Percentiles rank a stretch among this genome's conserved stretches.
Evolutionary conservation across 2,113 vertebrate species (phyloP).

Genomic region (Xenopus laevis): DNA sequence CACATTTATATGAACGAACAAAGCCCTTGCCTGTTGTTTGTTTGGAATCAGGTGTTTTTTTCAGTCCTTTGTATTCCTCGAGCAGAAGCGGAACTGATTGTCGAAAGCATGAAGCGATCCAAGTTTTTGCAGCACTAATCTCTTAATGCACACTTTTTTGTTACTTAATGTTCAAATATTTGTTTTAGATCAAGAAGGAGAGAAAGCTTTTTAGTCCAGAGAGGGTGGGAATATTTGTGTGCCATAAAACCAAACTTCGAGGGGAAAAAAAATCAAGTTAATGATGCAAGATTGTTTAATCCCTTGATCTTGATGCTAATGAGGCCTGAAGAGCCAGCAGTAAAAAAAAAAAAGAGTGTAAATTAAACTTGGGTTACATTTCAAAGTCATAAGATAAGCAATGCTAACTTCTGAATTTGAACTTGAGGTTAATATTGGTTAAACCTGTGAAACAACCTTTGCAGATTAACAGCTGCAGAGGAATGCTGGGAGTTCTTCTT

Average conservation of each 20-base stretch:
- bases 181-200: constrained; percentile 12
- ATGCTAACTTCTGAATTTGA: neutral
- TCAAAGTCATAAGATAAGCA: constrained; percentile 11
- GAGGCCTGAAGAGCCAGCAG: constrained; percentile 10
- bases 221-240: neutral
- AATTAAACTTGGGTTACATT: constrained; percentile 12
- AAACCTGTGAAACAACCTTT: no score
- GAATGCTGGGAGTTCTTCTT: no score
- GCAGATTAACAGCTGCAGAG: no score
- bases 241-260: neutral
- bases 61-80: constrained; percentile 6
- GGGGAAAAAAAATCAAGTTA: neutral
- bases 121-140: constrained; percentile 8
- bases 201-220: neutral
- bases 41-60: constrained; percentile 1
- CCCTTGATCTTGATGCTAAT: constrained; percentile 15
- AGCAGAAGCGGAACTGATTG: constrained; percentile 22
- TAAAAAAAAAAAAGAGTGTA: neutral
- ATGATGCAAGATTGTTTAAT: neutral
- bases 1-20: neutral
- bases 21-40: constrained; percentile 6
- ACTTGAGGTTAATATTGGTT: neutral
- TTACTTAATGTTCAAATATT: constrained; percentile 29
- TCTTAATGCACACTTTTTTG: constrained; percentile 7
- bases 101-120: neutral